These are phyloP conservation scores for Prenolepis imparis DNA, from an alignment of 2,888 invertebrate genomes.

Conservation along the genomic window DNA sequence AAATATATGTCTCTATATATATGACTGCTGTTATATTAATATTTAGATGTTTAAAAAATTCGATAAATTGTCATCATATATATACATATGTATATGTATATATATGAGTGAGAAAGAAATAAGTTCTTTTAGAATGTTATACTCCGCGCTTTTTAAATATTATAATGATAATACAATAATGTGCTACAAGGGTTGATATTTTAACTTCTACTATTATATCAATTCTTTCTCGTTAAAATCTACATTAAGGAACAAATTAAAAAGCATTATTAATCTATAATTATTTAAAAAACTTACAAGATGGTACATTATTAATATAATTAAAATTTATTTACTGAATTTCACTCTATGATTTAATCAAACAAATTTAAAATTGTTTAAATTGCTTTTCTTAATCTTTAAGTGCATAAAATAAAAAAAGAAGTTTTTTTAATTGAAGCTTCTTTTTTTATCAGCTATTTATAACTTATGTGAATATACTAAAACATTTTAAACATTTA, in stretches of 20 bases:
- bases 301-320: conserved; percentile 17
- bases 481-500: not conserved
- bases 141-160: conserved; percentile 14
- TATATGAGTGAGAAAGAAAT: conserved; percentile 5
- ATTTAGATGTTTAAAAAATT: conserved; percentile 30
- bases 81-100: too few relatives aligned
- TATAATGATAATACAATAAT: not conserved
- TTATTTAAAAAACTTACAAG: not conserved
- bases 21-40: conserved; percentile 28
- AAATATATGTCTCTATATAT: conserved; percentile 18
- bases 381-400: not conserved
- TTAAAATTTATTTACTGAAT: conserved; percentile 51
- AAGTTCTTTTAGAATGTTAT: conserved; percentile 47
- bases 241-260: not conserved
- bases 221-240: conserved; percentile 20
- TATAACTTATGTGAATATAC: not conserved
- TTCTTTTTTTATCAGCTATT: not conserved
- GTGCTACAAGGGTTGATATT: not conserved
- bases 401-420: not conserved
- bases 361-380: not conserved
- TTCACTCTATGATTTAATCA: conserved; percentile 59
- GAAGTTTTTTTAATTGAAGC: not conserved
- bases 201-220: not conserved
- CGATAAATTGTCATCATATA: conserved; percentile 9
- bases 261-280: not conserved